Percentiles rank a stretch among this genome's conserved stretches.
Evolutionary conservation across 2,797 vertebrate species (phyloP).

Genomic region (Rhinophrynus dorsalis): DNA sequence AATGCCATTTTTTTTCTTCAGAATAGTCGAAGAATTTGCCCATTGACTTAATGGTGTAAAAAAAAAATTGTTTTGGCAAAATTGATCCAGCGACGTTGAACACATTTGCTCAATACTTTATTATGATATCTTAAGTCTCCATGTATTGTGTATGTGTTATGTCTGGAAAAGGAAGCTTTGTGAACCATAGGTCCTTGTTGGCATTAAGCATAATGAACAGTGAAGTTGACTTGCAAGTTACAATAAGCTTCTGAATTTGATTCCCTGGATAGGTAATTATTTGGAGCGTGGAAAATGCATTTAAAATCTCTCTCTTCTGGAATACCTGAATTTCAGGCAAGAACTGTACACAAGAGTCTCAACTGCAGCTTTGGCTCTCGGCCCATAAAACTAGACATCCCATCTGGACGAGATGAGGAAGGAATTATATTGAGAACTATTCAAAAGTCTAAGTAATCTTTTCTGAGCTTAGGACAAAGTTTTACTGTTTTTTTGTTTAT

Average conservation of each 20-base stretch:
- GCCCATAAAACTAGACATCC: constrained; percentile 36
- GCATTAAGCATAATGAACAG: constrained; percentile 44
- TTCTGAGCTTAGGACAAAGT: background rate
- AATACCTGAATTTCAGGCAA: constrained; percentile 36
- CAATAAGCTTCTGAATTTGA: constrained; percentile 41
- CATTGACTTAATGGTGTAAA: no score
- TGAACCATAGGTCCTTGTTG: constrained; percentile 21
- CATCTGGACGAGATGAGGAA: constrained; percentile 5
- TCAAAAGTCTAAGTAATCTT: constrained; percentile 11
- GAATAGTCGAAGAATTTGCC: no score
- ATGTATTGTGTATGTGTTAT: constrained; percentile 29
- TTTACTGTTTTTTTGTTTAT: background rate
- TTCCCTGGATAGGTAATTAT: constrained; percentile 45
- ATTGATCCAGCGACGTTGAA: background rate
- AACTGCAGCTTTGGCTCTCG: constrained; percentile 29
- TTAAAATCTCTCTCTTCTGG: constrained; percentile 38
- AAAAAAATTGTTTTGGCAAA: no score
- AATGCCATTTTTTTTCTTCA: no score
- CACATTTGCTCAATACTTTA: background rate
- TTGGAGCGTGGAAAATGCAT: constrained; percentile 44
- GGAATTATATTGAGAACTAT: constrained; percentile 29
- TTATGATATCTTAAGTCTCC: constrained; percentile 19
- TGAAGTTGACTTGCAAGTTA: constrained; percentile 38
- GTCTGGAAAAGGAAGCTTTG: constrained; percentile 18
- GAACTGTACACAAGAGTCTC: constrained; percentile 22